Percentiles rank a stretch among this genome's conserved stretches.
Evolutionary conservation across 1,140 invertebrate species (phyloP).

Genomic region (Tetragonula clypearis): DNA sequence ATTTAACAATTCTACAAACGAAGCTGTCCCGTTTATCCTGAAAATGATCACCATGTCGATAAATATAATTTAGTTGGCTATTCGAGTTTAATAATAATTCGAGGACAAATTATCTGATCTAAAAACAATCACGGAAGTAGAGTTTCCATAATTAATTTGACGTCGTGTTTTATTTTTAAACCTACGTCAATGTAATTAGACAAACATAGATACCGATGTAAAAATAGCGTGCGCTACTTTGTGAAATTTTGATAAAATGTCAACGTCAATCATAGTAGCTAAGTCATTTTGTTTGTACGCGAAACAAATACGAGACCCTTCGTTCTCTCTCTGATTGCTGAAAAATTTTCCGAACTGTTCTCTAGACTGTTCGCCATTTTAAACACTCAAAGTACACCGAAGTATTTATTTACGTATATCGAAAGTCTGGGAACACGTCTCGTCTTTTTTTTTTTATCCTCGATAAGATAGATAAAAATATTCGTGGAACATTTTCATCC

Average conservation of each 20-base stretch:
- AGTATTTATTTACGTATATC: not conserved
- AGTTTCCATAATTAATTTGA: not conserved
- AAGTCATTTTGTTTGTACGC: not conserved
- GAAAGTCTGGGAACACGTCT: not conserved
- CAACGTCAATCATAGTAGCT: not conserved
- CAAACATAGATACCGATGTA: not conserved
- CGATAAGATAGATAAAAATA: no score
- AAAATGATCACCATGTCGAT: not conserved
- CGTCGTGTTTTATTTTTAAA: not conserved
- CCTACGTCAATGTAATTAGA: not conserved
- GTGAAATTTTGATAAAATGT: not conserved
- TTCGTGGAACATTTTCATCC: no score
- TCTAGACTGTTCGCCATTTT: not conserved
- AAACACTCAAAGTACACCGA: not conserved
- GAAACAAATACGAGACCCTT: not conserved
- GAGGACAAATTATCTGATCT: not conserved
- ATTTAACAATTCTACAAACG: not conserved
- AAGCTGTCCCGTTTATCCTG: not conserved
- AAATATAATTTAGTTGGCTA: not conserved
- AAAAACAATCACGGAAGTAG: not conserved
- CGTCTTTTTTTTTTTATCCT: not conserved
- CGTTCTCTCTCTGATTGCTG: not conserved
- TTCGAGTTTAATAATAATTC: not conserved
- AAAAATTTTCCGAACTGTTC: not conserved
- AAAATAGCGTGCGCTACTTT: not conserved